Conservation (phyloP, 2,797 vertebrate genomes). For the Chloroceryle amazona region DNA sequence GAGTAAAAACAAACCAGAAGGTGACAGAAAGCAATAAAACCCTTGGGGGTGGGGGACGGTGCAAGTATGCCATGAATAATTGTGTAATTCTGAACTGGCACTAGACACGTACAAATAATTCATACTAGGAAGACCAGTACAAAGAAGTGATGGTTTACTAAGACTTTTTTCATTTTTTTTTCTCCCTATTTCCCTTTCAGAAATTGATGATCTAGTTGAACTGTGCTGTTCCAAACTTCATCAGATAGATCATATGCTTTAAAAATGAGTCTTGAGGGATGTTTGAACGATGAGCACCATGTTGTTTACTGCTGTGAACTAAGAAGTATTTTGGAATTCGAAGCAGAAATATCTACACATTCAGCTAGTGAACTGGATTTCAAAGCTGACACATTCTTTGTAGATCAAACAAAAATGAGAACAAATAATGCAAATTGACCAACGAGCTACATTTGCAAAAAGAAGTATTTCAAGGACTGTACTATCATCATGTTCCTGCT, state of each 20-base stretch:
- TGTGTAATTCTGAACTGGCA: not conserved
- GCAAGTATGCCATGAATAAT: not conserved
- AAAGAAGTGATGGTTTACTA: not conserved
- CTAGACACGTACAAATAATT: accelerated
- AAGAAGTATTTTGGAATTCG: not conserved
- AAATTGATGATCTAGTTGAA: not conserved
- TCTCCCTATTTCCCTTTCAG: not conserved
- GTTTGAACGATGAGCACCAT: not conserved
- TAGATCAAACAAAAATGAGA: not conserved
- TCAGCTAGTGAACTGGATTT: not conserved
- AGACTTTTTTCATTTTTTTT: not conserved
- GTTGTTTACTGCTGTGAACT: not conserved
- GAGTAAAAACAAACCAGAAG: not conserved
- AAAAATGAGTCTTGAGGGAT: not conserved
- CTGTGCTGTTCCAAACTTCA: not conserved
- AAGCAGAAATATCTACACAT: not conserved
- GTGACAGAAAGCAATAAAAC: not conserved
- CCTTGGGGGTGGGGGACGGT: accelerated
- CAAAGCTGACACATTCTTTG: not conserved
- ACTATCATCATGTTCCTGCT: not conserved
- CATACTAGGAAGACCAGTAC: not conserved
- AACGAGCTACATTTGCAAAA: accelerated
- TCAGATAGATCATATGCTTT: accelerated
- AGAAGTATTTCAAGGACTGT: accelerated
- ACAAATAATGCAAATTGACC: not conserved